Conservation (phyloP, 2,797 vertebrate species). For the Loris lydekkerianus region DNA sequence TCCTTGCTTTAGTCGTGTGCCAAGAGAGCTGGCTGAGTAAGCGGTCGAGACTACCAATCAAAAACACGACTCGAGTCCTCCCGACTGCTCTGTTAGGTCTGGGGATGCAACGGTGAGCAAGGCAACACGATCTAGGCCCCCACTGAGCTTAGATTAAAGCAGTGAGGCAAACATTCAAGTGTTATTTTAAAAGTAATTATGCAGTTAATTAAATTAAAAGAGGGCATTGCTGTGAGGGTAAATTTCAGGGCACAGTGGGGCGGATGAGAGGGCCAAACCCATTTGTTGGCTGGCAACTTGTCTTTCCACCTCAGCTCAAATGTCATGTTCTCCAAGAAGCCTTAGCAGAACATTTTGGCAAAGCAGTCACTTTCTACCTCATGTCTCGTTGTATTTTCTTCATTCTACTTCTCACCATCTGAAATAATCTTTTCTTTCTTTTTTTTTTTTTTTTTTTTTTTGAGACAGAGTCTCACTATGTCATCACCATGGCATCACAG, state of each 20-base stretch:
- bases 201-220: neutral
- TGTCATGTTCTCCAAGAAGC: neutral
- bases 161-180: neutral
- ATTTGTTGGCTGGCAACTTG: neutral
- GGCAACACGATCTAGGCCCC: neutral
- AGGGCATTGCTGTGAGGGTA: neutral
- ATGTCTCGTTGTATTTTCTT: neutral
- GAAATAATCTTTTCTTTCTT: neutral
- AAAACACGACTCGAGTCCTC: neutral
- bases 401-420: neutral
- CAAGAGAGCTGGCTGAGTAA: neutral
- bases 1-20: neutral
- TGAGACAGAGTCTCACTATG: too few relatives aligned
- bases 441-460: too few relatives aligned
- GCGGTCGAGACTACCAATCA: neutral
- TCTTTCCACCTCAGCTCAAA: neutral
- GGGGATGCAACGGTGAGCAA: neutral
- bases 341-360: neutral
- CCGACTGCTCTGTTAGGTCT: neutral
- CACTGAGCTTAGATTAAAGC: neutral
- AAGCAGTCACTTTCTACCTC: neutral
- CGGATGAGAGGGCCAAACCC: neutral
- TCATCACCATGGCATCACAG: too few relatives aligned
- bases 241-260: neutral
- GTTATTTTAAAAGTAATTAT: neutral